Conservation (phyloP, 2,113 vertebrate species). For the Myrmecophaga tridactyla region DNA sequence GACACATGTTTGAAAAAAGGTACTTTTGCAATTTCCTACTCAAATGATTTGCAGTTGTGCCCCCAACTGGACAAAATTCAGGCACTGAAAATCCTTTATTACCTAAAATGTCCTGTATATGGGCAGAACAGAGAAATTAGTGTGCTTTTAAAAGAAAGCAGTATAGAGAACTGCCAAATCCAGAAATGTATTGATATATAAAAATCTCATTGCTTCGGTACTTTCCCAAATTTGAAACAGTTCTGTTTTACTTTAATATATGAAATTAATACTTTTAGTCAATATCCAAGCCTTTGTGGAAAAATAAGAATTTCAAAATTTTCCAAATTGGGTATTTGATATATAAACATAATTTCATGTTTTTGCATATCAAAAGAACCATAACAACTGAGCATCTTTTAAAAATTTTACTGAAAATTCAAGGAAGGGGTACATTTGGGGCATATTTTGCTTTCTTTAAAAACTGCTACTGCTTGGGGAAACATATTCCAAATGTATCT, state of each 20-base stretch:
- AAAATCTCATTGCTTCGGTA: neutral
- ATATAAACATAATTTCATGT: slow-evolving; percentile 25
- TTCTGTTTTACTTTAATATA: slow-evolving; percentile 35
- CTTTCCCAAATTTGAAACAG: slow-evolving; percentile 34
- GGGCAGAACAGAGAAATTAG: neutral
- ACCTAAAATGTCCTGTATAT: neutral
- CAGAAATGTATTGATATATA: slow-evolving; percentile 5
- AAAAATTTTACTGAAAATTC: slow-evolving; percentile 26
- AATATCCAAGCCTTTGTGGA: neutral
- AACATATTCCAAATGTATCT: slow-evolving; percentile 49
- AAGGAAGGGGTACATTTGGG: slow-evolving; percentile 15
- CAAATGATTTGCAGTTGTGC: slow-evolving; percentile 6
- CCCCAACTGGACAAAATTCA: neutral
- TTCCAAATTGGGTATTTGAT: slow-evolving; percentile 26
- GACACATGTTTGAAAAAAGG: neutral
- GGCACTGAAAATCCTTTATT: neutral
- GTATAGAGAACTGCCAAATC: neutral
- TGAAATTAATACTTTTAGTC: neutral
- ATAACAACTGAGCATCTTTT: neutral
- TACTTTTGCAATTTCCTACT: neutral
- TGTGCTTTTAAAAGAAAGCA: slow-evolving; percentile 34
- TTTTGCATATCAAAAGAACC: neutral
- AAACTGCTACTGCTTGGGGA: slow-evolving; percentile 36
- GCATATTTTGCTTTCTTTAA: neutral
- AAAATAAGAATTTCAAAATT: slow-evolving; percentile 35